Percentiles rank a stretch among this genome's conserved stretches.
Evolutionary conservation across 2,113 vertebrate species (phyloP).

Genomic region (Crocuta crocuta): DNA sequence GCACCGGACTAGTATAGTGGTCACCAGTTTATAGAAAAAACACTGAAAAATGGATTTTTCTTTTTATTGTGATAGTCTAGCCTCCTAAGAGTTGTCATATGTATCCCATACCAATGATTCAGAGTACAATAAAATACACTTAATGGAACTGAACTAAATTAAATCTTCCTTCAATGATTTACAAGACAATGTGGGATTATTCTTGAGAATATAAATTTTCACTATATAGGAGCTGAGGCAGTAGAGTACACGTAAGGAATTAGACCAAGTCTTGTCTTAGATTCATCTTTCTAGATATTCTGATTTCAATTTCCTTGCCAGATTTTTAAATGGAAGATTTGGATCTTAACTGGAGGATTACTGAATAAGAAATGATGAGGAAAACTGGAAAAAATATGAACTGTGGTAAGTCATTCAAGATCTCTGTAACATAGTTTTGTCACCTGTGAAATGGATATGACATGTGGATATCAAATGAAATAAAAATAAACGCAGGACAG

Average conservation of each 20-base stretch:
- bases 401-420: conserved; percentile 7
- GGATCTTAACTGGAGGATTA: not conserved
- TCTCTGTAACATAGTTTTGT: not conserved
- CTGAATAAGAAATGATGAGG: not conserved
- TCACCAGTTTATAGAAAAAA: conserved; percentile 13
- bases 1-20: not conserved
- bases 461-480: not conserved
- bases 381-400: not conserved
- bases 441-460: not conserved
- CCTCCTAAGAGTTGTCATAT: conserved; percentile 55
- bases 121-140: conserved; percentile 71
- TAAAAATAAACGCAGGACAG: not conserved
- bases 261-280: conserved; percentile 23
- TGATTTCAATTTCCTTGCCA: conserved; percentile 43
- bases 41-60: conserved; percentile 9
- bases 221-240: conserved; percentile 31
- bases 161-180: conserved; percentile 69
- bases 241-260: conserved; percentile 40
- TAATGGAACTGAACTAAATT: conserved; percentile 63
- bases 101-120: conserved; percentile 67
- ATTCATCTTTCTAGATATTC: conserved; percentile 57
- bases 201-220: conserved; percentile 68
- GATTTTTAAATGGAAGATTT: conserved; percentile 1
- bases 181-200: conserved; percentile 62
- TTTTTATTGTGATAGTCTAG: conserved; percentile 44